Conservation (phyloP, 1,140 invertebrate genomes). For the Latrodectus geometricus region DNA sequence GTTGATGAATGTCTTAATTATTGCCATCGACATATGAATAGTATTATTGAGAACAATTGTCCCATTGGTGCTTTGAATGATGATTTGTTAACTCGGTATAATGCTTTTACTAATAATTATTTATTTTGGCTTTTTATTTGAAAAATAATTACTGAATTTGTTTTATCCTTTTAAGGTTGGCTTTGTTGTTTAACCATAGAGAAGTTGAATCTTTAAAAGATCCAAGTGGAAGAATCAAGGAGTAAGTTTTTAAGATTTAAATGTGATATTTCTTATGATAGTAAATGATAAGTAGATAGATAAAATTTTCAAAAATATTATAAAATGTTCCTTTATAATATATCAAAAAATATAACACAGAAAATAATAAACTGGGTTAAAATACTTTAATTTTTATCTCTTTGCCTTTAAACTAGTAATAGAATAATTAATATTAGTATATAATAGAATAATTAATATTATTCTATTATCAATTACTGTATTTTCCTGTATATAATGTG, state of each 20-base stretch:
- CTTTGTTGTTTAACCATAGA: slow-evolving; percentile 55
- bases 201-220: slow-evolving; percentile 62
- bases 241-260: slow-evolving; percentile 17
- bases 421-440: no score
- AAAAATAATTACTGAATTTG: neutral
- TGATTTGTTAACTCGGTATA: slow-evolving; percentile 51
- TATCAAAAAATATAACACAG: neutral
- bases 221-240: slow-evolving; percentile 57
- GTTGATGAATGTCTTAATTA: slow-evolving; percentile 61
- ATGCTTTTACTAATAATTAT: neutral
- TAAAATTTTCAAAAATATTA: no score
- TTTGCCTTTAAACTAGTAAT: neutral
- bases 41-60: slow-evolving; percentile 56
- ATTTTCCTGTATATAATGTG: no score
- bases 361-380: neutral
- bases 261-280: no score
- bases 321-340: no score
- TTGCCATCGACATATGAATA: slow-evolving; percentile 61
- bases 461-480: no score
- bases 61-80: slow-evolving; percentile 59
- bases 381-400: neutral
- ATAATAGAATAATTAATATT: no score
- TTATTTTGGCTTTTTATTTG: neutral
- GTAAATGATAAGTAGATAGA: no score
- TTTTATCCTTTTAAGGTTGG: slow-evolving; percentile 33